These are phyloP conservation scores for Phataginus tetradactyla DNA, from an alignment of 2,797 vertebrate genomes.

Conservation along the genomic window DNA sequence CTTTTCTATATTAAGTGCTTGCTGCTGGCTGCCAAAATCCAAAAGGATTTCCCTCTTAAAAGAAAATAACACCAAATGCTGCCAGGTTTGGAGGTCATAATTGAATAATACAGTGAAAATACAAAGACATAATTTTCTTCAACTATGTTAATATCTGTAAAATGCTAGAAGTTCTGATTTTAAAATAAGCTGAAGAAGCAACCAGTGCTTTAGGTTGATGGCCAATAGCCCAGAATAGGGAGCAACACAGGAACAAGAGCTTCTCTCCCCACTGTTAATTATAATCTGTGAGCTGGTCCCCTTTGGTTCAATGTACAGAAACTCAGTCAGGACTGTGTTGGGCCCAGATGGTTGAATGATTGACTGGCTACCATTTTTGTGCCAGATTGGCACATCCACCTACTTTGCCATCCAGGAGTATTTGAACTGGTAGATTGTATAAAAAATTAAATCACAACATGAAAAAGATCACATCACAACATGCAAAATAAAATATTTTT, in stretches of 20 bases:
- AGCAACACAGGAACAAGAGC: neutral
- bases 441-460: neutral
- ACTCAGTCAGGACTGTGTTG: conserved; percentile 35
- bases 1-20: conserved; percentile 28
- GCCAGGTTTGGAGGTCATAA: neutral
- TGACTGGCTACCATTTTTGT: conserved; percentile 50
- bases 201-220: conserved; percentile 3
- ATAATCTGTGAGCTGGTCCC: conserved; percentile 46
- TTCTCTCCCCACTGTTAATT: conserved; percentile 67
- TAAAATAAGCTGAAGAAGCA: conserved; percentile 33
- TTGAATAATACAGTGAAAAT: neutral
- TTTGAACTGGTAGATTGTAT: conserved; percentile 29
- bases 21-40: neutral
- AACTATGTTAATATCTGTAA: neutral
- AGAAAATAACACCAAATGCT: neutral
- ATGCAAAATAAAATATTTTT: conserved; percentile 43
- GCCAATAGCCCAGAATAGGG: conserved; percentile 52
- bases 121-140: neutral
- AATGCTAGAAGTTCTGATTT: neutral
- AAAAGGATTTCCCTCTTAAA: neutral
- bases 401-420: conserved; percentile 45
- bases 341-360: conserved; percentile 70
- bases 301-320: conserved; percentile 71
- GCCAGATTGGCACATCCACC: conserved; percentile 51
- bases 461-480: conserved; percentile 22